Conservation (phyloP, 2,113 vertebrate genomes). For the Eurypyga helias region DNA sequence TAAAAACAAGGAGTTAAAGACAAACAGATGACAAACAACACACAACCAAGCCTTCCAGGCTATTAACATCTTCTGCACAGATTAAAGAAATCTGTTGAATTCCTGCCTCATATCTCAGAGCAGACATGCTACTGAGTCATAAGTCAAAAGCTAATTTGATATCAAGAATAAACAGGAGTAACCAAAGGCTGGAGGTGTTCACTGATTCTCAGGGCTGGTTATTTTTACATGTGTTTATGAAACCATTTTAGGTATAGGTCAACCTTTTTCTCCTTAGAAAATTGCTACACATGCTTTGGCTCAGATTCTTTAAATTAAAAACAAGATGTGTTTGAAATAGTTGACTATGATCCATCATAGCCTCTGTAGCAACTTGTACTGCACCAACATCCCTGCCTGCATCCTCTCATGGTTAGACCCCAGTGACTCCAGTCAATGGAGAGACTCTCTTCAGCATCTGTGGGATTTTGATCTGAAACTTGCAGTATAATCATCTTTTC, state of each 20-base stretch:
- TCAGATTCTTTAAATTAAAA: neutral
- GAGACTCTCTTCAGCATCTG: neutral
- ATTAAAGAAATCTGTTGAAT: neutral
- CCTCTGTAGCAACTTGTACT: neutral
- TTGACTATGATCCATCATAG: neutral
- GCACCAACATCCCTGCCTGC: neutral
- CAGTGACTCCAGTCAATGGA: neutral
- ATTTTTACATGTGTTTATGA: slow-evolving; percentile 29
- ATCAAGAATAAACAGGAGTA: slow-evolving; percentile 49
- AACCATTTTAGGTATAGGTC: neutral
- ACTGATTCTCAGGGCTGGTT: slow-evolving; percentile 44
- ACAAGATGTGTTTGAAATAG: neutral
- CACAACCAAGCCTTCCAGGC: neutral
- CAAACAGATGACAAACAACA: neutral
- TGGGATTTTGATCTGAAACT: neutral
- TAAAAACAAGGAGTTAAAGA: neutral
- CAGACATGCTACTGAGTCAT: neutral
- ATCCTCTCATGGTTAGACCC: neutral
- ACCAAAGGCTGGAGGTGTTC: slow-evolving; percentile 35
- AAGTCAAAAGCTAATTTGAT: slow-evolving; percentile 51
- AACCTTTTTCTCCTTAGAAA: slow-evolving; percentile 34
- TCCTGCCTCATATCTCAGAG: neutral
- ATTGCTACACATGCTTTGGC: neutral
- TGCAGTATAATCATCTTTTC: neutral
- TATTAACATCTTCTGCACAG: neutral